phyloP scores from a whole-genome alignment of 2,113 vertebrate genomes.

The Nesoenas mayeri region DNA sequence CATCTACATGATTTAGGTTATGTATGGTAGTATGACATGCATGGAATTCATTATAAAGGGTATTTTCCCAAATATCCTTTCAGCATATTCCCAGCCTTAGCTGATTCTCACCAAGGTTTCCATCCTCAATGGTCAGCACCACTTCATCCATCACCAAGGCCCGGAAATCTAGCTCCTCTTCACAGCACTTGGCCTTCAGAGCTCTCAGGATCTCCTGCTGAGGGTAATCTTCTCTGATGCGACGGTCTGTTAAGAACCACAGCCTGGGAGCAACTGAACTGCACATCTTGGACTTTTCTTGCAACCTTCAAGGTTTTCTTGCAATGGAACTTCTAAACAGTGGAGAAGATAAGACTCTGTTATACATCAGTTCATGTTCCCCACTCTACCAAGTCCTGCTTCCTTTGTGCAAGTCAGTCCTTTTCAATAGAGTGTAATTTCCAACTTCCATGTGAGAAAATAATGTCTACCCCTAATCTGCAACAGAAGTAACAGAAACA shows the following conservation, averaged over 20 bases:
- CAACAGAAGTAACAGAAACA: not conserved
- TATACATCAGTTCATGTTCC: not conserved
- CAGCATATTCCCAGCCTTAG: not conserved
- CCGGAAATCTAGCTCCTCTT: constrained; percentile 81
- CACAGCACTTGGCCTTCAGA: constrained; percentile 81
- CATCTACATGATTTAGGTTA: not conserved
- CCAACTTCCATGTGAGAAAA: not conserved
- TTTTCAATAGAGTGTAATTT: not conserved
- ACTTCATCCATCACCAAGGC: constrained; percentile 83
- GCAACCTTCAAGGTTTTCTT: constrained; percentile 48
- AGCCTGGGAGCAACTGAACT: constrained; percentile 78
- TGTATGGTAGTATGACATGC: not conserved
- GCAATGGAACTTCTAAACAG: constrained; percentile 44
- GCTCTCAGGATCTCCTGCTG: constrained; percentile 82
- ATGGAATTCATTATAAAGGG: not conserved
- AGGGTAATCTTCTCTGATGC: constrained; percentile 83
- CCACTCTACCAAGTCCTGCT: not conserved
- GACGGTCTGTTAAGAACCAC: constrained; percentile 85
- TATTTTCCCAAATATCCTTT: not conserved
- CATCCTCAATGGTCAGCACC: constrained; percentile 82
- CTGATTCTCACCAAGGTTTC: constrained; percentile 78
- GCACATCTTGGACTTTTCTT: constrained; percentile 78
- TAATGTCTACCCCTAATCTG: not conserved
- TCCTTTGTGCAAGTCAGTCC: not conserved
- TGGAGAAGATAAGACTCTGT: constrained; percentile 48